Base-by-base conservation (phyloP, 2,888 invertebrate species). In the Linnaemya vulpina region DNA sequence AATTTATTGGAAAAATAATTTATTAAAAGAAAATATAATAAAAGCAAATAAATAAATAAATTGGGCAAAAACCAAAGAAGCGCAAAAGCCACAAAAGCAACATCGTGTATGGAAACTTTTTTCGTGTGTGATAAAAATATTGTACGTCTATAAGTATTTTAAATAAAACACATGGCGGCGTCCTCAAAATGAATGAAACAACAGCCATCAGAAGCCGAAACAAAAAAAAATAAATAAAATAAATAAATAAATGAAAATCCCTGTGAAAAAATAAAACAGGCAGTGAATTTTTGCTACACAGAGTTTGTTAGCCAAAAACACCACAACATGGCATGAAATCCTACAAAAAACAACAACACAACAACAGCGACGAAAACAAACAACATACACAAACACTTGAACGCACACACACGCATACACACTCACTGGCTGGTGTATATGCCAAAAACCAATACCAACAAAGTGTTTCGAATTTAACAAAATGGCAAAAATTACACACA, bases 41-140 rank as follows among this genome's bases (percentile, higher is more conserved):
- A n/a, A 38, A 60, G 11, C 20, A 40, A 62, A 17, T 62, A 65
- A 51, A 65, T 22, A 40, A 40, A 8, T 40, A 40, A 40, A 40
- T 40, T 40, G 30, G 22, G 49, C 65, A 86, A 86, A 88, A 88
- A 86, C 79, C 86, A 80, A 62, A 71, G 75, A 90, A 90, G 89
- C 87, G 89, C 88, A 89, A 90, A 90, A 90, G 89, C 90, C 90
- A 89, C 90, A 90, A 88, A 88, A 87, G 89, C 89, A 89, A 88
- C 90, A 88, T 84, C 71, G 71, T 80, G 62, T 80, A 76, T 46
- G 22, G 22, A 77, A 76, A 76, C 35, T 62, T 40, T 74, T 75
- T 80, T 49, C 38, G 7, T 49, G 17, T 49, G 17, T 17, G 49
- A 49, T 49, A 17, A 17, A n/a, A 17, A 49, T 58, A 10, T 30